These are phyloP conservation scores for Stenurella melanura DNA, from an alignment of 2,888 invertebrate species.

Conservation along the genomic window DNA sequence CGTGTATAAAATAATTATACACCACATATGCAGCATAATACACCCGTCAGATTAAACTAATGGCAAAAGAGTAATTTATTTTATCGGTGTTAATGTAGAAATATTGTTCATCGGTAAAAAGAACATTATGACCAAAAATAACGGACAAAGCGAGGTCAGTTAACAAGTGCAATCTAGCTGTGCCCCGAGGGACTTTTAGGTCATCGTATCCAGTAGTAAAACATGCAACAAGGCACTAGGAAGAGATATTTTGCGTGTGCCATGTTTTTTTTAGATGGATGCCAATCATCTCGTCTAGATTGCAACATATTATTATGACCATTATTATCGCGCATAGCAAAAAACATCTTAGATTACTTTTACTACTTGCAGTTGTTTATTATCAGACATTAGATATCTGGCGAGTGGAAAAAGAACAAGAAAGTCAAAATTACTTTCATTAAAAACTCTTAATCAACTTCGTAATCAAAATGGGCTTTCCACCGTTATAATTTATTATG, in stretches of 20 bases:
- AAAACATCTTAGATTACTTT: constrained; percentile 24
- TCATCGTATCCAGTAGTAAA: constrained; percentile 54
- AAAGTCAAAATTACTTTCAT: no score
- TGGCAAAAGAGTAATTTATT: constrained; percentile 27
- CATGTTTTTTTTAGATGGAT: constrained; percentile 38
- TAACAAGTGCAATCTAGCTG: constrained; percentile 59
- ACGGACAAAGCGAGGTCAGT: constrained; percentile 57
- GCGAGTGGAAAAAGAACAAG: neutral
- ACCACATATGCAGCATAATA: neutral
- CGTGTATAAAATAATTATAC: constrained; percentile 16
- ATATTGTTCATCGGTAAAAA: constrained; percentile 45
- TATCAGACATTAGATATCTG: neutral
- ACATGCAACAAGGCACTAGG: constrained; percentile 46
- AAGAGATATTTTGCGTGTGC: constrained; percentile 44
- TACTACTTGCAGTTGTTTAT: constrained; percentile 16
- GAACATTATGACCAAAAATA: constrained; percentile 56
- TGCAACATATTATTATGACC: constrained; percentile 39
- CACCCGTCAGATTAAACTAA: constrained; percentile 8
- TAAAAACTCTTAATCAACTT: neutral
- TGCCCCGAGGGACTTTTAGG: constrained; percentile 52
- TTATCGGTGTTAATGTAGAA: constrained; percentile 27
- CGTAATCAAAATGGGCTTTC: neutral
- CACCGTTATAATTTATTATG: no score
- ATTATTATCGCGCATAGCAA: constrained; percentile 25
- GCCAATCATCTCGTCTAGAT: constrained; percentile 44